Conservation (phyloP, 2,113 vertebrate species). For the Emydocephalus ijimae region DNA sequence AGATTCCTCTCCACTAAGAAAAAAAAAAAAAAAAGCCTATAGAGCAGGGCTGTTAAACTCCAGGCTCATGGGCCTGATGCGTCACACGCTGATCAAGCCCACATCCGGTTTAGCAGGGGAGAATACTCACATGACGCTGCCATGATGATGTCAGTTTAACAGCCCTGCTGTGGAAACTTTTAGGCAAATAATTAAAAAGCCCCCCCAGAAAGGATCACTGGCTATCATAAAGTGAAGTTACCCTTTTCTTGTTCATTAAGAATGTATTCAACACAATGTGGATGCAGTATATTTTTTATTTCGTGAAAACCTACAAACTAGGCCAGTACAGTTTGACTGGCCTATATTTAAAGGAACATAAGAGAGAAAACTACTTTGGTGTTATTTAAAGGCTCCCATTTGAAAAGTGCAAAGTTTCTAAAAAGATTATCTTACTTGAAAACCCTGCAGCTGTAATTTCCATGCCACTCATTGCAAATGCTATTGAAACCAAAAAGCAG, state of each 20-base stretch:
- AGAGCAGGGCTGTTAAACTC: too few species aligned
- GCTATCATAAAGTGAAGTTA: constrained; percentile 31
- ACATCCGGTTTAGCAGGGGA: too few species aligned
- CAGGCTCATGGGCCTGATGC: too few species aligned
- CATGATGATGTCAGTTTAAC: too few species aligned
- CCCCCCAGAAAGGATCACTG: constrained; percentile 19
- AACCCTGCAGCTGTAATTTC: constrained; percentile 25
- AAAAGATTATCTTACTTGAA: neutral
- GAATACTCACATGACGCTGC: too few species aligned
- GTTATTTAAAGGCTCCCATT: constrained; percentile 38
- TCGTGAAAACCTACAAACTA: neutral
- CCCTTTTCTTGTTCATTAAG: neutral
- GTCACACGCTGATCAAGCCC: too few species aligned
- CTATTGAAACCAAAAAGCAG: neutral
- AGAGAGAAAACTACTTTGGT: neutral
- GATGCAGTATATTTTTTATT: neutral
- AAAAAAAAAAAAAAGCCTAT: constrained; percentile 40
- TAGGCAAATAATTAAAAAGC: constrained; percentile 7
- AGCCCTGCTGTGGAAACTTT: neutral
- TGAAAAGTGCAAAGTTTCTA: constrained; percentile 16
- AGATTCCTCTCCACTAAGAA: constrained; percentile 33
- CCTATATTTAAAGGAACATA: constrained; percentile 39
- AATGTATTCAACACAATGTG: constrained; percentile 20
- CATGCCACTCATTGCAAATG: constrained; percentile 19
- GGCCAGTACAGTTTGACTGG: constrained; percentile 30